These are phyloP conservation scores for Brachypalpus laphriformis DNA, from an alignment of 2,888 invertebrate species.

Conservation along the genomic window DNA sequence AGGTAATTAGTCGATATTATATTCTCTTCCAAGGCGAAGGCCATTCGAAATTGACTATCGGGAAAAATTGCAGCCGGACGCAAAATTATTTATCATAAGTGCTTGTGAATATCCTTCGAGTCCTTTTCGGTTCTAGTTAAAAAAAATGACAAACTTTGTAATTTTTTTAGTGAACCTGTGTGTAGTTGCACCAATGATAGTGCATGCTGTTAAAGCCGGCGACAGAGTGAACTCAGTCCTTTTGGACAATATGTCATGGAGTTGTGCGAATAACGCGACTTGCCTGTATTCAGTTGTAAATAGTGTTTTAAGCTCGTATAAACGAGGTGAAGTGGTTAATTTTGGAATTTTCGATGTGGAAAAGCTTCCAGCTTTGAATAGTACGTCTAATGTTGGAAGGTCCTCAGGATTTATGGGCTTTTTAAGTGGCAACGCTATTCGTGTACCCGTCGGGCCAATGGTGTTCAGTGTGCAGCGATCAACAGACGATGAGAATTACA, in stretches of 20 bases:
- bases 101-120: slow-evolving; percentile 23
- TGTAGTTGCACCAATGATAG: not conserved
- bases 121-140: not conserved
- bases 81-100: not conserved
- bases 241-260: slow-evolving; percentile 81
- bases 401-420: slow-evolving; percentile 80
- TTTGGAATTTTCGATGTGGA: slow-evolving; percentile 85
- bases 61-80: slow-evolving; percentile 32
- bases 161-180: slow-evolving; percentile 8
- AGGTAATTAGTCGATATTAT: slow-evolving; percentile 81
- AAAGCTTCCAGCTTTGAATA: slow-evolving; percentile 81
- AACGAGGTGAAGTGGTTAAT: slow-evolving; percentile 84
- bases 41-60: slow-evolving; percentile 40
- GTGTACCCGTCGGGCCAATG: slow-evolving; percentile 82
- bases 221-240: slow-evolving; percentile 78
- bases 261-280: slow-evolving; percentile 86
- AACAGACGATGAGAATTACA: slow-evolving; percentile 80
- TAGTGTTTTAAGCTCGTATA: slow-evolving; percentile 84
- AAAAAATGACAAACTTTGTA: slow-evolving; percentile 26
- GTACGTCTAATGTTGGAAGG: slow-evolving; percentile 77
- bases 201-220: not conserved
- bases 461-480: slow-evolving; percentile 82
- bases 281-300: slow-evolving; percentile 84
- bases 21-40: slow-evolving; percentile 73
- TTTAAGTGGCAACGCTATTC: slow-evolving; percentile 81